Evolutionary conservation across 1,140 invertebrate genomes (phyloP), one percentile per base, ranked within the genome.

Genomic region (Andricus grossulariae): DNA sequence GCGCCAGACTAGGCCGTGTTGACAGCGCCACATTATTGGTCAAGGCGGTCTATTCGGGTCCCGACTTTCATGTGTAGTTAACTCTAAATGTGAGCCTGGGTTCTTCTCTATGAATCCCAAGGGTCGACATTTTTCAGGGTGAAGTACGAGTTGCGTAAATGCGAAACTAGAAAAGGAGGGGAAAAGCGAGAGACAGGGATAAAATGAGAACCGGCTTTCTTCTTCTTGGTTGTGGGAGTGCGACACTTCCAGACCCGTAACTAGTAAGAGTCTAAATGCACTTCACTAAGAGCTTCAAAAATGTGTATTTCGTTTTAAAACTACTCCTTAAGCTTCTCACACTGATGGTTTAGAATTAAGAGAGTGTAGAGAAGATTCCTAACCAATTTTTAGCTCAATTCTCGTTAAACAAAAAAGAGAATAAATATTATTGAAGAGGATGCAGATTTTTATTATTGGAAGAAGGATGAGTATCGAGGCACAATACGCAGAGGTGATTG

Each of bases 381-480:
- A 32, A 45, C 39, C 7, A 45, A 45, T 45, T 45, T 45, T 45
- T 7, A 45, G 1, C 39, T 11, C 0, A 10, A 45, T 45, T 45
- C 39, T 10, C 10, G 39, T 45, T 45, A 32, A 32, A n/a, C n/a
- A 32, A 32, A 19, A 25, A 8, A 11, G 55, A 57, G 25, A 57
- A 57, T 21, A 57, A 54, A 57, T 12, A 57, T 57, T 18, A 66
- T 66, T 39, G 32, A 66, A 32, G 57, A 32, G 25, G 13, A 32
- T 13, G 13, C 15, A 66, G 57, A 66, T 16, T 66, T 66, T 66
- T 66, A 66, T 66, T 66, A 25, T 25, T 25, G 57, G 25, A 32
- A 32, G 39, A 66, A 32, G 57, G 57, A 60, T 13, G 25, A 60
- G 57, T 66, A 66, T 66, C 21, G 57, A 45, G 25, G 13, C 60